Base-by-base conservation (phyloP, 1,140 invertebrate genomes). In the Drosophila pandora region DNA sequence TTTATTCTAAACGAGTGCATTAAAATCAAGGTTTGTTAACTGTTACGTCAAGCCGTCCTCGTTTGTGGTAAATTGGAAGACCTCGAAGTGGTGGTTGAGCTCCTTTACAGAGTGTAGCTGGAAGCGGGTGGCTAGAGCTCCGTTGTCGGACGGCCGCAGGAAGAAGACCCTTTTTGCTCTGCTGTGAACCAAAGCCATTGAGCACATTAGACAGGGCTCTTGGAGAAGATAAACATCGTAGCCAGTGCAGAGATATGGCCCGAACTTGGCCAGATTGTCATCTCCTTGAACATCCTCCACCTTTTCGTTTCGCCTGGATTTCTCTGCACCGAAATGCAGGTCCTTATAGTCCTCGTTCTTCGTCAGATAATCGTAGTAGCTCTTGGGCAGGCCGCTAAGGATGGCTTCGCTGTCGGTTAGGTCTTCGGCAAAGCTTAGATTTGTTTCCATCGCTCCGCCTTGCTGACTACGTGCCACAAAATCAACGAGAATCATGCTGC, bases 121-220 rank as follows among this genome's bases (percentile, higher is more conserved):
- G 0, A 94, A 94, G 49, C 91, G 93, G 9, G 94, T 95, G 0
- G 94, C 94, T 0, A 99, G 91, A 2, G 95, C 96, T 0, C 98
- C 97, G 47, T 94, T 91, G 0, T 61, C 71, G 56, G 94, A 94
- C 0, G 92, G 61, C 7, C 93, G 87, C 10, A 94, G 93, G 90
- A 96, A 99, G 91, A 99, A 99, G 0, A 99, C 94, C 73, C 96
- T 93, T 28, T 94, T 94, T 0, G 95, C 95, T 74, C 98, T 93
- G 25, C 97, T 97, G 92, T 99, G 98, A 1, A 99, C 93, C 48
- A 99, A 92, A 1, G 96, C 98, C 98, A 99, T 99, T 0, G 97
- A 94, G 93, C 98, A 99, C 95, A 99, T 97, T 2, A 96, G 90
- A 92, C 98, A 99, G 0, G 98, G 98, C 90, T 99, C 98, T 59